Conservation (phyloP, 2,113 vertebrate species). For the Gopherus flavomarginatus region DNA sequence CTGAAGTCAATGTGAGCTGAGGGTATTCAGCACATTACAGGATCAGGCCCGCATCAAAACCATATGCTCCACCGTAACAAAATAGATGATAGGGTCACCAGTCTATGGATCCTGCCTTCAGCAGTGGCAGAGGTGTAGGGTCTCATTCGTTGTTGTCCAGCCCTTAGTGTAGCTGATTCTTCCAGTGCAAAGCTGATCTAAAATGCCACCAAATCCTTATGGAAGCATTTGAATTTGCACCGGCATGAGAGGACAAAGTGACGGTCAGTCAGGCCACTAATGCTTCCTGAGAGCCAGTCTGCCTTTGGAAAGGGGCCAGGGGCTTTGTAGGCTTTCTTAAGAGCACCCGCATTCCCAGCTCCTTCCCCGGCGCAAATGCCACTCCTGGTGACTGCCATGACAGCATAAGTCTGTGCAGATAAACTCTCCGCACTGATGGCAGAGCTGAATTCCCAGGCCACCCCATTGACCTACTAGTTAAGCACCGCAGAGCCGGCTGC, state of each 20-base stretch:
- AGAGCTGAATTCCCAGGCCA: constrained; percentile 48
- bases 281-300: accelerated
- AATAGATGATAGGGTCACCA: background rate
- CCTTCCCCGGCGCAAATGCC: background rate
- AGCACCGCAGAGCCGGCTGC: constrained; percentile 26
- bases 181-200: background rate
- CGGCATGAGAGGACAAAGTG: background rate
- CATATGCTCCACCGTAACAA: background rate
- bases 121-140: background rate
- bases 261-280: background rate
- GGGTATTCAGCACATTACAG: background rate
- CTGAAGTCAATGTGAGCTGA: accelerated
- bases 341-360: accelerated
- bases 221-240: accelerated
- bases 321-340: accelerated
- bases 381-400: accelerated
- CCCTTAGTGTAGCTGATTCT: background rate
- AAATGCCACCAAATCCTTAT: background rate
- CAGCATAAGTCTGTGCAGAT: constrained; percentile 12
- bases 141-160: background rate
- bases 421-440: constrained; percentile 8
- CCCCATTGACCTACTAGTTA: constrained; percentile 61
- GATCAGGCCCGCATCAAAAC: background rate
- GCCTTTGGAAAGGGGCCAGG: background rate
- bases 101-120: background rate